Evolutionary conservation across 2,797 vertebrate genomes (phyloP), one percentile per base, ranked within the genome.

Genomic region (Champsocephalus esox): DNA sequence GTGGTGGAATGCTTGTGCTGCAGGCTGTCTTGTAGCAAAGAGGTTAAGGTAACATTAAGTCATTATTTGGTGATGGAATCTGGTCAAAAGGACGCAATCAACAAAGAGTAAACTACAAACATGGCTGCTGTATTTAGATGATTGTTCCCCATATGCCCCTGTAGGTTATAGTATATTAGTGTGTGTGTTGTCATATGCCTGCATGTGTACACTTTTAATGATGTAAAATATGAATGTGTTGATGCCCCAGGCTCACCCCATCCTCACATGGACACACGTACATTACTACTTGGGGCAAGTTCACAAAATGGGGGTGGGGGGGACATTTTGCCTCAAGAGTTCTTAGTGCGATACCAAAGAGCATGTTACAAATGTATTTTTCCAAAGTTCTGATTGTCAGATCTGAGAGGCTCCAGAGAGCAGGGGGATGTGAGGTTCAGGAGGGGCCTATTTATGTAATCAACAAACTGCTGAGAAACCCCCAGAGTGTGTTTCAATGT

Each of bases 401-500:
- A 66, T 77, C 9, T 57, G 43, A 74, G 28, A 71, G 62, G 21
- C 46, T 60, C 60, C n/a, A 70, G 49, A 32, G 21, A 70, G 75
- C 61, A 50, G 19, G 60, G 38, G 28, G 12, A 19, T 10, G 11
- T 12, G 10, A 34, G 78, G 46, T 71, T 60, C 38, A 75, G 50
- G 64, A 79, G 55, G 55, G 55, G 61, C 38, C 51, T 81, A 64
- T 87, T 89, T 81, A 80, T 75, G 48, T 67, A 65, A 82, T 76
- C 34, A 64, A 78, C 72, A 77, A 79, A 81, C 61, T 83, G 79
- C 81, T 81, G 88, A 79, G 63, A 84, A 78, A 55, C 48, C n/a
- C 72, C 59, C 60, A 14, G 17, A 32, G 65, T 54, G 41, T 45
- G n/a, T 6, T 66, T 38, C 8, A 59, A 46, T 59, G 77, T 16